A percentile compares a stretch with the other conserved stretches of the same genome.
phyloP scores from a whole-genome alignment of 1,140 invertebrate species.

The Listronotus bonariensis region DNA sequence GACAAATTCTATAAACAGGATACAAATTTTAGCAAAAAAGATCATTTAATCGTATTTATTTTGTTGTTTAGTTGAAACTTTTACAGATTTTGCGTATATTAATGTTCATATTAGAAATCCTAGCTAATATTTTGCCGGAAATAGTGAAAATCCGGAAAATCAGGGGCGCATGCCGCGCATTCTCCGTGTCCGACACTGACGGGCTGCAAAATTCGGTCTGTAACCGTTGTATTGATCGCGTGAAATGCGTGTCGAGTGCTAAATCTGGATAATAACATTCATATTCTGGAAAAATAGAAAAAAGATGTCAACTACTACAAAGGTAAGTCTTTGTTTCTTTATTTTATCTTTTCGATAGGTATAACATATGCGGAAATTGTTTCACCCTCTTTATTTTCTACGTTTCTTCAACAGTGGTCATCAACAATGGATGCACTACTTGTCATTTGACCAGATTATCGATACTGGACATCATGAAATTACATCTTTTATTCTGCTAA shows the following conservation, averaged over 20 bases:
- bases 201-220: not conserved
- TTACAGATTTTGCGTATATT: no score
- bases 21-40: no score
- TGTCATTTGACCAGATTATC: no score
- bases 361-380: not conserved
- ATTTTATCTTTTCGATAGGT: no score
- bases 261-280: not conserved
- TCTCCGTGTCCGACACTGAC: not conserved
- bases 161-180: constrained; percentile 2
- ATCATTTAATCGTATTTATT: no score
- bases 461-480: no score
- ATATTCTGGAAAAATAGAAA: not conserved
- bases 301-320: constrained; percentile 11
- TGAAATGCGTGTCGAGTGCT: constrained; percentile 6
- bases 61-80: no score
- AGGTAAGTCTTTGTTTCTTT: not conserved
- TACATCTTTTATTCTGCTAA: no score
- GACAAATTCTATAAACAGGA: no score
- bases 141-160: constrained; percentile 8
- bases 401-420: no score
- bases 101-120: no score
- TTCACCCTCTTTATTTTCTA: not conserved
- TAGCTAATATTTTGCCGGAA: not conserved
- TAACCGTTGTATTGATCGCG: constrained; percentile 12
- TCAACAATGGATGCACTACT: no score